Conservation (phyloP, 1,140 invertebrate genomes). For the Eufriesea mexicana region DNA sequence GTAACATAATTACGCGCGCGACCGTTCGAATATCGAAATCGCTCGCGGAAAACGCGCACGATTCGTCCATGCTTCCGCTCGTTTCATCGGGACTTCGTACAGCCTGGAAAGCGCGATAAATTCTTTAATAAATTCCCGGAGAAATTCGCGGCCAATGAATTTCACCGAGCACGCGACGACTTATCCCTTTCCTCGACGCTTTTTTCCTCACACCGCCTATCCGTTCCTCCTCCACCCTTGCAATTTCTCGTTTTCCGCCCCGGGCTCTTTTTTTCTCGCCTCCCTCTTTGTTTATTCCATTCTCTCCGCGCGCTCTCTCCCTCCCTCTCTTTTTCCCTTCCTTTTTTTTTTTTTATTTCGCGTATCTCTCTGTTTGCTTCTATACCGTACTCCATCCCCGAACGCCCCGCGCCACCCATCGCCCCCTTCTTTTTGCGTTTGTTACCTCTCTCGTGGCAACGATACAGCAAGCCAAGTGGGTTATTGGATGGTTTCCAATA, state of each 20-base stretch:
- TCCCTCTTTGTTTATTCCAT: conserved; percentile 29
- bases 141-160: conserved; percentile 16
- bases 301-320: neutral
- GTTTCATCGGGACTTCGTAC: neutral
- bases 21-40: neutral
- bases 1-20: conserved; percentile 24
- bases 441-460: conserved; percentile 17
- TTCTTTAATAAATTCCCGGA: conserved; percentile 18
- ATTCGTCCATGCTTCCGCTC: neutral
- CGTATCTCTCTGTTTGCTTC: conserved; percentile 9
- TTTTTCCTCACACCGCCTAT: neutral
- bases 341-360: neutral
- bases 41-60: neutral
- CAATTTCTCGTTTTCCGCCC: conserved; percentile 9
- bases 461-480: conserved; percentile 56
- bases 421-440: conserved; percentile 9
- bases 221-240: neutral
- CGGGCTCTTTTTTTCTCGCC: neutral
- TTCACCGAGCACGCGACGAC: conserved; percentile 3
- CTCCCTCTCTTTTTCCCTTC: neutral
- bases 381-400: neutral
- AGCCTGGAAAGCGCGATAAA: conserved; percentile 3
- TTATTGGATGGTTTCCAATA: conserved; percentile 64
- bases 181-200: neutral
- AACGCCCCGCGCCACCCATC: neutral